Base-by-base conservation (phyloP, 1,140 invertebrate species). In the Neodiprion lecontei region DNA sequence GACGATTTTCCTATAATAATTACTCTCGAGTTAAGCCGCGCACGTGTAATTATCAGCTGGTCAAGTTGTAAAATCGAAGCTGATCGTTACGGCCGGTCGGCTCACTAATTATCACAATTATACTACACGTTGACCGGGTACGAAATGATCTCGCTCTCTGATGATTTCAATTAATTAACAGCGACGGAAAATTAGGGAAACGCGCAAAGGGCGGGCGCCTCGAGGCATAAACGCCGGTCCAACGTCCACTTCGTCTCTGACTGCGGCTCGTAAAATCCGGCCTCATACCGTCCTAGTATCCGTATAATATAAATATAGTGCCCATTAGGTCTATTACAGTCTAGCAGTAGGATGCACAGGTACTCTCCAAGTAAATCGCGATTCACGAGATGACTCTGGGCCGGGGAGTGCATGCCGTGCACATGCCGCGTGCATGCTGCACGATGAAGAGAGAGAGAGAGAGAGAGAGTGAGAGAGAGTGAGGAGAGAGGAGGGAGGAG, bases 301-400 rank as follows among this genome's bases (percentile, higher is more conserved):
- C 28, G 28, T 40, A 40, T 40, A 40, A 61, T 11, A 61, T 61
- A 61, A 61, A 61, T 61, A 61, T 61, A 61, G 53, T 61, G 53
- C 53, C 53, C n/a, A 61, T 61, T 61, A 61, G 11, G 53, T 61
- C 53, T 61, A 61, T 61, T 61, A 61, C n/a, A 61, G 28, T n/a
- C 11, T 61, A 1, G 53, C n/a, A 61, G 53, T 61, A 40, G 28
- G 28, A 40, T n/a, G 53, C 53, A n/a, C 53, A 61, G 53, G 53
- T 61, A 61, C 53, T 61, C 53, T 40, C n/a, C 11, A 61, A 61
- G 53, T 61, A 61, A 61, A 61, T 61, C 53, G 53, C 53, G 53
- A 61, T 61, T 61, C 53, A 61, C 53, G 28, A 40, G 28, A 40
- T 40, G 28, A 40, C 28, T 40, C 28, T 40, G 28, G 28, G 28